Evolutionary conservation across 2,888 invertebrate genomes (phyloP), one percentile per base, ranked within the genome.

Genomic region (Silvanus unidentatus): DNA sequence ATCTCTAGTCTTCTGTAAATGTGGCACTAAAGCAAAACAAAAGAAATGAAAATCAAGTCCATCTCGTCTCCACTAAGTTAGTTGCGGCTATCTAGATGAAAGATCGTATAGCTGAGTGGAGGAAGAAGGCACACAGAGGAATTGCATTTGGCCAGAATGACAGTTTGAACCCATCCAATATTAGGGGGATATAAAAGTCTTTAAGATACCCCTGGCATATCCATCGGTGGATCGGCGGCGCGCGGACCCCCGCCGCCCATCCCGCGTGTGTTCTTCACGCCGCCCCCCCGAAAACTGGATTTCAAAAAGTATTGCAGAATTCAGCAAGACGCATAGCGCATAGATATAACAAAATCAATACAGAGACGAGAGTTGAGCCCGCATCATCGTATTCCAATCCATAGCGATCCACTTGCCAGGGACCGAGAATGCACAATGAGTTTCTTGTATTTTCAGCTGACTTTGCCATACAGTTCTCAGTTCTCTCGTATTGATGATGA

Each of bases 341-440:
- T 65, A 65, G 64, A 64, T 64, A 63, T 64, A 53, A 57, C 60
- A 54, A 64, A 58, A 64, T 64, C 64, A 63, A 64, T 64, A 65
- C 63, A 53, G 59, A 59, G 55, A 53, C 57, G 58, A 49, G 49
- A 58, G 54, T 60, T 57, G 52, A 60, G 56, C 59, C 60, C 55
- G 60, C 59, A 61, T 63, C 62, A 63, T 61, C 60, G 55, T 63
- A 59, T 60, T 59, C 60, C 60, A 55, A 61, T 61, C 57, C 58
- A 57, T 56, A 55, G 58, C 55, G 52, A 59, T 60, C 59, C 55
- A 53, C 50, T 37, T 58, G 50, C 49, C 52, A 49, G 51, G 47
- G 55, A 45, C 53, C 50, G 52, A 49, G 59, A 59, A 62, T 61
- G 57, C 54, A 61, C 57, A 61, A 61, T 59, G 57, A 57, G 58